These are phyloP conservation scores for Himantopus leucocephalus DNA, from an alignment of 2,113 vertebrate genomes.

Conservation along the genomic window DNA sequence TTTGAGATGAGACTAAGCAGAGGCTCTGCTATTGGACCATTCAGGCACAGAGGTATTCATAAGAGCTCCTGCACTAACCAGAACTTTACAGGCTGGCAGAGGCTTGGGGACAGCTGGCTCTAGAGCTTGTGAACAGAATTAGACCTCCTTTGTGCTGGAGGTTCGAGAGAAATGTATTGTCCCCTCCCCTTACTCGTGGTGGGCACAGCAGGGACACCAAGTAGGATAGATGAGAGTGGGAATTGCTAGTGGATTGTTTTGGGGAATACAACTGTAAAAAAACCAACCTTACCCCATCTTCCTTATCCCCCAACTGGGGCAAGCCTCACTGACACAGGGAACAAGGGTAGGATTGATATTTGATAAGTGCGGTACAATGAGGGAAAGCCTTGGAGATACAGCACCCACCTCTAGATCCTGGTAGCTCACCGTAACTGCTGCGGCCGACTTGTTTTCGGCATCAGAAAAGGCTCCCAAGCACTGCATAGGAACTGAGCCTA, in stretches of 20 bases:
- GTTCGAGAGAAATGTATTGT: neutral
- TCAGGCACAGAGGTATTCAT: neutral
- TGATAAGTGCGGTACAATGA: neutral
- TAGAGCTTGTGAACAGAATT: neutral
- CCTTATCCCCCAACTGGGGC: neutral
- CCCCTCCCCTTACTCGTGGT: neutral
- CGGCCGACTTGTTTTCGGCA: neutral
- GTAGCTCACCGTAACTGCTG: neutral
- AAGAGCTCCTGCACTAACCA: neutral
- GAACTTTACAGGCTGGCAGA: neutral
- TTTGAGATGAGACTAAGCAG: neutral
- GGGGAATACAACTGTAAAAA: neutral
- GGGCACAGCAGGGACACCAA: neutral
- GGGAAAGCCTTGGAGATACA: neutral
- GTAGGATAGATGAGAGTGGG: neutral
- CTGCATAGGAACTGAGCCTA: neutral
- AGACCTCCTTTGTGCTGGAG: neutral
- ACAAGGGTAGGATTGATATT: neutral
- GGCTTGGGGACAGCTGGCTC: neutral
- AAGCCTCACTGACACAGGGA: accelerated
- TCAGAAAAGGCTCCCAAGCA: neutral
- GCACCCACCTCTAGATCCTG: neutral
- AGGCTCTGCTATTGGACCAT: neutral
- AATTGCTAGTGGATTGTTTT: neutral
- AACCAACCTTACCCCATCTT: neutral